Conservation (phyloP, 2,797 vertebrate species). For the Lepilemur ruficaudatus region DNA sequence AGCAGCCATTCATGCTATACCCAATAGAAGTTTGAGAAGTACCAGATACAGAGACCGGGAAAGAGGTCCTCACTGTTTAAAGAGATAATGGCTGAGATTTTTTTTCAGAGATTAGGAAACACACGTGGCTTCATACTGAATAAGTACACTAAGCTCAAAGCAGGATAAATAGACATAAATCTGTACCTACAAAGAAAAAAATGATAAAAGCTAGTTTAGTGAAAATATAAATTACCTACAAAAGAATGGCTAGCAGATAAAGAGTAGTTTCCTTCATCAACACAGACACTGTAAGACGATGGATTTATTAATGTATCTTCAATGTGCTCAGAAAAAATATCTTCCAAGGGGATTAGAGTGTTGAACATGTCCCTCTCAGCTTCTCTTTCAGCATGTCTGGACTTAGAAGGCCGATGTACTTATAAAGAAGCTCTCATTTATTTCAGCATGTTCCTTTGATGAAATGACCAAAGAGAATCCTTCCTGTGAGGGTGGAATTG, state of each 20-base stretch:
- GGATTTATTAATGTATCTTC: not conserved
- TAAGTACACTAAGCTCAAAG: not conserved
- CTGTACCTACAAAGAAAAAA: not conserved
- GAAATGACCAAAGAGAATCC: not conserved
- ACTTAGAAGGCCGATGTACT: not conserved
- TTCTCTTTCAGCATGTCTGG: not conserved
- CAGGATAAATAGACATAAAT: not conserved
- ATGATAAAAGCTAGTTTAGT: not conserved
- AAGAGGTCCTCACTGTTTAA: not conserved
- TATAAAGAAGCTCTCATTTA: not conserved
- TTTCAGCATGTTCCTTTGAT: not conserved
- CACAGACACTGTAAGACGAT: not conserved
- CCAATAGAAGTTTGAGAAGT: not conserved
- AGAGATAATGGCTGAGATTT: not conserved
- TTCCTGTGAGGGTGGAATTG: not conserved
- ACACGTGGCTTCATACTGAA: not conserved
- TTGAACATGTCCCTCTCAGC: not conserved
- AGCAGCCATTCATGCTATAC: not conserved
- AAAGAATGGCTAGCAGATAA: not conserved
- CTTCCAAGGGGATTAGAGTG: not conserved
- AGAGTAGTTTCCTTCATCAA: not conserved
- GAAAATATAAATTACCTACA: not conserved
- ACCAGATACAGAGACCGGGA: not conserved
- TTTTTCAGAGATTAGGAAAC: not conserved
- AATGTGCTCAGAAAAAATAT: not conserved